Base-by-base conservation (phyloP, 2,113 vertebrate species). In the Tragelaphus imberbis region DNA sequence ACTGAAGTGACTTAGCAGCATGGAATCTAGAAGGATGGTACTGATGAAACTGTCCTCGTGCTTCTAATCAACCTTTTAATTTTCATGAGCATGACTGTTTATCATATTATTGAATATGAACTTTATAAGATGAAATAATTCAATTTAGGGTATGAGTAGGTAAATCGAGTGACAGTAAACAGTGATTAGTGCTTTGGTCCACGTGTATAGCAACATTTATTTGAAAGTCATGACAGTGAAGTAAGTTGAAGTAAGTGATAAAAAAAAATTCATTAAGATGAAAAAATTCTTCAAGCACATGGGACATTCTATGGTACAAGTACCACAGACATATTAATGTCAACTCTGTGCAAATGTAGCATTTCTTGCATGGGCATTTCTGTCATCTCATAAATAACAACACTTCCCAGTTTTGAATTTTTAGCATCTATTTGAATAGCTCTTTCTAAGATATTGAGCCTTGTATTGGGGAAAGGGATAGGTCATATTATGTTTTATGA, bases 241-340 rank as follows among this genome's bases (percentile, higher is more conserved):
- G n/a, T 91, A 90, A 84, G 85, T 68, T 89, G 77, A 96, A 93
- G n/a, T 55, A 97, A 87, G 88, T 97, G 98, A 98, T 97, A 97
- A 98, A 99, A 68, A 44, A 30, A 40, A 94, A 98, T 98, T 94
- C 93, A 97, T 92, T 53, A 97, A 94, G 23, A 71, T 95, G 68
- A 56, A 96, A 84, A 96, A 96, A 97, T 96, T 98, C 98, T 97
- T 97, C 87, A 92, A 93, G 77, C 40, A 36, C 94, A 75, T 94
- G 96, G 94, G 97, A 97, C 95, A 95, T 94, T 97, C 92, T 95
- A 47, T 97, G 94, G 55, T 59, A 98, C 94, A 88, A 97, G 84
- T 98, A 85, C 91, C 40, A 97, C 84, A 97, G 58, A 98, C 94
- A 91, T 95, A 95, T 94, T 97, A 97, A 98, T 98, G 87, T 93